These are phyloP conservation scores for Ailuropoda melanoleuca DNA, from an alignment of 2,113 vertebrate genomes.

Conservation along the genomic window DNA sequence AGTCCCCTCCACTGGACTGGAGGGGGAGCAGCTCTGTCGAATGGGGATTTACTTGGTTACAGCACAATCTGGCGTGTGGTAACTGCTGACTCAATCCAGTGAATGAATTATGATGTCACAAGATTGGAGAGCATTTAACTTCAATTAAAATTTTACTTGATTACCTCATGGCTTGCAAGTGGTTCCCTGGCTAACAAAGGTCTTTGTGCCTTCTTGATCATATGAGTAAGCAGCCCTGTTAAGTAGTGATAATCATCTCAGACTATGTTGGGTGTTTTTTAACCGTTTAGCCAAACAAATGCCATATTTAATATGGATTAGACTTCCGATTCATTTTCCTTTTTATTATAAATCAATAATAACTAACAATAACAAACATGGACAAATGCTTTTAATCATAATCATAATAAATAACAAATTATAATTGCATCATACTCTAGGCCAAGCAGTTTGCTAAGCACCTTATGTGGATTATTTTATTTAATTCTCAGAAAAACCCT, in stretches of 20 bases:
- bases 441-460: background rate
- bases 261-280: background rate
- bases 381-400: background rate
- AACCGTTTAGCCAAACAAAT: background rate
- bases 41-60: background rate
- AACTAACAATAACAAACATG: background rate
- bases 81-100: background rate
- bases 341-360: background rate
- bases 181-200: background rate
- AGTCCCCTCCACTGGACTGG: background rate
- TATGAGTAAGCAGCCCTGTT: background rate
- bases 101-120: background rate
- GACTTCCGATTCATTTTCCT: background rate
- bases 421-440: background rate
- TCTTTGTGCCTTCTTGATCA: background rate
- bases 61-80: background rate
- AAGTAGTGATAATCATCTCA: background rate
- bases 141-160: background rate
- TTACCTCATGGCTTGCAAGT: background rate
- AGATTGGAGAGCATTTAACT: conserved; percentile 31
- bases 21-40: no score
- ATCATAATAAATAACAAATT: background rate
- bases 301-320: background rate
- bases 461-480: background rate
- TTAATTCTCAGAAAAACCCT: background rate